phyloP scores from a whole-genome alignment of 2,113 vertebrate species.

The Pavo muticus region DNA sequence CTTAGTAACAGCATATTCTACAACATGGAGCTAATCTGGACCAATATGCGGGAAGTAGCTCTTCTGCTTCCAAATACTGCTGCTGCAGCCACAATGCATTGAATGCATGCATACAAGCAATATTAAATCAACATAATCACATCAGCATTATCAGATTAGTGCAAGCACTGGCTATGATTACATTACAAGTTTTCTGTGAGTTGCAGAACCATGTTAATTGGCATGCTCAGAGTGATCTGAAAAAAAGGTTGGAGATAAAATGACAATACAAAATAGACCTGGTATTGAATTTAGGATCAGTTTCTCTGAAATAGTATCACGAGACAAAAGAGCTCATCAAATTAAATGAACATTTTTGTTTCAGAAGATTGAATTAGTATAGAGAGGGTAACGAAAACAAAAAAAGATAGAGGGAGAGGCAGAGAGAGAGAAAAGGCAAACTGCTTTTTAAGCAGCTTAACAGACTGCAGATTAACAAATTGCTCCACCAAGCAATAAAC shows the following conservation, averaged over 20 bases:
- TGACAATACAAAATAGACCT: neutral
- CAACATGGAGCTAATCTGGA: neutral
- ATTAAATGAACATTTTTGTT: neutral
- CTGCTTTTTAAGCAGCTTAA: neutral
- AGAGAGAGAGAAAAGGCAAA: neutral
- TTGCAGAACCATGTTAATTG: neutral
- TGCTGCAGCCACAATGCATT: neutral
- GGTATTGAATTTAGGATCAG: neutral
- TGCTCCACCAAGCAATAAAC: neutral
- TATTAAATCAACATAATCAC: neutral
- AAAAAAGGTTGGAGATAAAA: neutral
- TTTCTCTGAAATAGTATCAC: neutral
- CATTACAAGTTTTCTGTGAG: neutral
- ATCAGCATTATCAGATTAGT: neutral
- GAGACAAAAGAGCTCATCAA: neutral
- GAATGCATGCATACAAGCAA: rapidly evolving
- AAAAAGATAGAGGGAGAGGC: no score
- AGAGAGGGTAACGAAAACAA: neutral
- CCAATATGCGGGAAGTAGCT: neutral
- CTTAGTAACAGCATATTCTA: neutral
- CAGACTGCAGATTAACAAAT: neutral
- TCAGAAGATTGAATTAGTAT: neutral
- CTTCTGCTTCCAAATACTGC: neutral
- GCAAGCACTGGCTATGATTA: neutral
- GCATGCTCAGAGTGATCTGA: neutral